These are phyloP conservation scores for Baccha elongata DNA, from an alignment of 2,888 invertebrate species.

Conservation along the genomic window DNA sequence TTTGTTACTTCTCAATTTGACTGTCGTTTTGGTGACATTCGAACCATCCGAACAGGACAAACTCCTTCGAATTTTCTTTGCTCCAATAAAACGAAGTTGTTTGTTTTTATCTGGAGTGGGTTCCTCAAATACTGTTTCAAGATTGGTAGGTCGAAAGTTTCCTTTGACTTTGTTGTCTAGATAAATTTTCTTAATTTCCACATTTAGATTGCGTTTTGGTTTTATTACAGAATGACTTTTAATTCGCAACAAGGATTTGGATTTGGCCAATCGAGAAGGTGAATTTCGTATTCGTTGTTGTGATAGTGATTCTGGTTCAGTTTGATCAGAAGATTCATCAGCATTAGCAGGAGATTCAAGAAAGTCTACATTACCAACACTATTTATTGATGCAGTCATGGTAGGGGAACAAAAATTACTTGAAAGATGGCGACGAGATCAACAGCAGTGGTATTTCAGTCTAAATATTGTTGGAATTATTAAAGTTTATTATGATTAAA, in stretches of 20 bases:
- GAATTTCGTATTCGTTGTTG: conserved; percentile 75
- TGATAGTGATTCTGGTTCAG: conserved; percentile 1
- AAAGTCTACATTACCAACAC: neutral
- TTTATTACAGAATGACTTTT: conserved; percentile 79
- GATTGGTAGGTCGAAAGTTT: conserved; percentile 78
- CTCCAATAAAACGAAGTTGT: conserved; percentile 77
- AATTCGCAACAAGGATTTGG: conserved; percentile 75
- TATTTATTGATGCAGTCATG: conserved; percentile 33
- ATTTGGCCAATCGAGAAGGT: conserved; percentile 78
- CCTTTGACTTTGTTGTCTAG: conserved; percentile 77
- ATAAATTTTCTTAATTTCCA: conserved; percentile 78
- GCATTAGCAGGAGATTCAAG: conserved; percentile 11
- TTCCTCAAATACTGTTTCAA: conserved; percentile 81
- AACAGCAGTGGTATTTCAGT: neutral
- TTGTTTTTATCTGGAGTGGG: conserved; percentile 74
- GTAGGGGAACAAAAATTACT: conserved; percentile 32
- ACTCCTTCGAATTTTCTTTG: conserved; percentile 78
- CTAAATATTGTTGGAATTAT: too few species aligned
- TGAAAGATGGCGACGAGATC: conserved; percentile 14
- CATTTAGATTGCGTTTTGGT: conserved; percentile 61
- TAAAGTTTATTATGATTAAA: too few species aligned
- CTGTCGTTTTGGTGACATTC: conserved; percentile 78
- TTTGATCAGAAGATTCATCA: conserved; percentile 7
- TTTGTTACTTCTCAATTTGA: conserved; percentile 79
- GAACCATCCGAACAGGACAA: conserved; percentile 79